A percentile compares a stretch with the other conserved stretches of the same genome.
Evolutionary conservation across 2,888 invertebrate genomes (phyloP).

Genomic region (Cyclophora albipunctata): DNA sequence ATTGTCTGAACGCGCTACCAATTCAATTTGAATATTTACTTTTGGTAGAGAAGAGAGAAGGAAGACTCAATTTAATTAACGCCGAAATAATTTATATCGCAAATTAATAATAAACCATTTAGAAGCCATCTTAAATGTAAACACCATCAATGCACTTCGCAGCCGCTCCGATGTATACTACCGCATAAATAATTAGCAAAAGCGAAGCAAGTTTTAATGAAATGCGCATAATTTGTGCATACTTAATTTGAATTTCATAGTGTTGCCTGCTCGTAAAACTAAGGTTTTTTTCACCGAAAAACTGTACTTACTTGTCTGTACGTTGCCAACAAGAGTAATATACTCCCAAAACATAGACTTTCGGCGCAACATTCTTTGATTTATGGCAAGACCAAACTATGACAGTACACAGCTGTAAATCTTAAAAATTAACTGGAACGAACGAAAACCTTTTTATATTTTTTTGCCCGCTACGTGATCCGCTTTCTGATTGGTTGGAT

Average conservation of each 20-base stretch:
- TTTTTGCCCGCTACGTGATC: constrained; percentile 2
- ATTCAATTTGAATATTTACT: too few species aligned
- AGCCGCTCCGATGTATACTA: constrained; percentile 7
- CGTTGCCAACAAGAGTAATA: too few species aligned
- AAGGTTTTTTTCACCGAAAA: constrained; percentile 2
- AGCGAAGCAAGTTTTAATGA: constrained; percentile 18
- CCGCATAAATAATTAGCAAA: constrained; percentile 22
- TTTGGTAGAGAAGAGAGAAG: too few species aligned
- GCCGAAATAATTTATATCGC: too few species aligned
- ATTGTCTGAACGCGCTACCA: too few species aligned
- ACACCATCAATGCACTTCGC: constrained; percentile 11
- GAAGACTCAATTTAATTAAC: too few species aligned
- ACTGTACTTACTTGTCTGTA: too few species aligned
- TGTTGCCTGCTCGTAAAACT: constrained; percentile 12
- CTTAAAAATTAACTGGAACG: constrained; percentile 29
- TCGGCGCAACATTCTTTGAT: constrained; percentile 25
- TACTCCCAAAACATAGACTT: constrained; percentile 25
- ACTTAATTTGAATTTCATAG: constrained; percentile 22
- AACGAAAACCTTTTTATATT: constrained; percentile 7
- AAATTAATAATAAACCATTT: not conserved
- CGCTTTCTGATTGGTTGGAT: too few species aligned
- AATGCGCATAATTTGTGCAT: constrained; percentile 22
- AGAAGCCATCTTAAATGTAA: not conserved
- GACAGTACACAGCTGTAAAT: constrained; percentile 35
- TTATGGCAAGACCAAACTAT: constrained; percentile 40